phyloP scores from a whole-genome alignment of 1,140 invertebrate genomes.

The Plodia interpunctella region DNA sequence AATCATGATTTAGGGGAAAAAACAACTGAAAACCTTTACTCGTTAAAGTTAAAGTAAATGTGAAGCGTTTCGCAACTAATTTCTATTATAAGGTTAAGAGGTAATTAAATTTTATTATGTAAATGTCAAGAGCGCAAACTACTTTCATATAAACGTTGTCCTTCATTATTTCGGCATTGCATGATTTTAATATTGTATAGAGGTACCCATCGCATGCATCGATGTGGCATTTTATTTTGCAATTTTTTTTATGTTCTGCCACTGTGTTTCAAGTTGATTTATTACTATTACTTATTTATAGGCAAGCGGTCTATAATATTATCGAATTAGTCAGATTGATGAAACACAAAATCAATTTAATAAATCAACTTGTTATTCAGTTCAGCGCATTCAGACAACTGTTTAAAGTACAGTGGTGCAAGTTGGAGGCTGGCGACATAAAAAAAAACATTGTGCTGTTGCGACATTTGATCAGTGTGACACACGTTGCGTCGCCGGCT shows the following conservation, averaged over 20 bases:
- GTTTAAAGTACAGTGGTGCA: too few species aligned
- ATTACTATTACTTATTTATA: conserved; percentile 13
- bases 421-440: too few species aligned
- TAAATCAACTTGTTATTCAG: neutral
- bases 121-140: conserved; percentile 8
- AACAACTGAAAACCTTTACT: neutral
- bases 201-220: conserved; percentile 32
- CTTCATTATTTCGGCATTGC: conserved; percentile 35
- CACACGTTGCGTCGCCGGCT: too few species aligned
- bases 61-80: neutral
- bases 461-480: too few species aligned
- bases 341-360: neutral
- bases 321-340: too few species aligned
- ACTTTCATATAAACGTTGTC: conserved; percentile 12
- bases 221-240: conserved; percentile 32
- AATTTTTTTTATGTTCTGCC: conserved; percentile 23
- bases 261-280: conserved; percentile 4
- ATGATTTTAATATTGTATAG: conserved; percentile 19
- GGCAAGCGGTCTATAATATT: neutral
- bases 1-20: too few species aligned
- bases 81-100: conserved; percentile 10
- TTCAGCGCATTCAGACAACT: neutral
- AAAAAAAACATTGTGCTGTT: too few species aligned
- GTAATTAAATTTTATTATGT: conserved; percentile 7
- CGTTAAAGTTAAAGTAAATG: neutral